phyloP scores from a whole-genome alignment of 2,888 invertebrate genomes.

The Heliothis peltigera region DNA sequence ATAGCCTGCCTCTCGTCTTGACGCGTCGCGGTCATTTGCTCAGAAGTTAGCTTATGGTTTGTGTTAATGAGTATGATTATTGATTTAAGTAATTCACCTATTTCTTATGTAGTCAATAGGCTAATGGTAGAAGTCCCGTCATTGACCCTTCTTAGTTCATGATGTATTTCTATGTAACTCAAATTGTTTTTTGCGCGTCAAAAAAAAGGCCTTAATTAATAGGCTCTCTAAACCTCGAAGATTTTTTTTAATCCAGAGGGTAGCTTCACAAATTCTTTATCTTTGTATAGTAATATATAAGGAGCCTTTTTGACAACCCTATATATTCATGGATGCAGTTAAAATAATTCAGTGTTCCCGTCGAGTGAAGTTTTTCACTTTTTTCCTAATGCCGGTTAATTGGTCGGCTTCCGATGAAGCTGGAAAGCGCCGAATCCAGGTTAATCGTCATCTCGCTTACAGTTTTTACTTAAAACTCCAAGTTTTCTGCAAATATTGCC shows the following conservation, averaged over 20 bases:
- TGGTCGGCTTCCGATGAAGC: conserved; percentile 60
- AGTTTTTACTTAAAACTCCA: conserved; percentile 20
- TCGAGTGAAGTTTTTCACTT: conserved; percentile 41
- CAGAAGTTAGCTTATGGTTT: conserved; percentile 8
- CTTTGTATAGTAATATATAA: too few relatives aligned
- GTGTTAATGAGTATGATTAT: background rate
- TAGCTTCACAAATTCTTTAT: too few relatives aligned
- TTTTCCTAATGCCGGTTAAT: conserved; percentile 65
- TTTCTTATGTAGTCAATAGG: background rate
- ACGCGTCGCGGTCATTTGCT: conserved; percentile 12
- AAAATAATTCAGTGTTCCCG: conserved; percentile 55
- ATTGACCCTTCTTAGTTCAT: too few relatives aligned
- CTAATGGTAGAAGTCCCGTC: conserved; percentile 3
- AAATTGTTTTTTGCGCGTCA: too few relatives aligned
- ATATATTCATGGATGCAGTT: conserved; percentile 22
- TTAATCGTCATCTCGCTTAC: conserved; percentile 67
- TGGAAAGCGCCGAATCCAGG: conserved; percentile 62
- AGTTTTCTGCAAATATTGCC: conserved; percentile 49
- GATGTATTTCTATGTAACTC: too few relatives aligned
- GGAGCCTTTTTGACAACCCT: conserved; percentile 39
- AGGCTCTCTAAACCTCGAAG: too few relatives aligned
- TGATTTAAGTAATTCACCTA: background rate
- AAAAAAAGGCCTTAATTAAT: too few relatives aligned
- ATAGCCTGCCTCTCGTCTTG: conserved; percentile 20
- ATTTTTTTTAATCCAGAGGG: too few relatives aligned